Conservation (phyloP, 53 echinoderm and acorn worm genomes). For the Henricia sp. region DNA sequence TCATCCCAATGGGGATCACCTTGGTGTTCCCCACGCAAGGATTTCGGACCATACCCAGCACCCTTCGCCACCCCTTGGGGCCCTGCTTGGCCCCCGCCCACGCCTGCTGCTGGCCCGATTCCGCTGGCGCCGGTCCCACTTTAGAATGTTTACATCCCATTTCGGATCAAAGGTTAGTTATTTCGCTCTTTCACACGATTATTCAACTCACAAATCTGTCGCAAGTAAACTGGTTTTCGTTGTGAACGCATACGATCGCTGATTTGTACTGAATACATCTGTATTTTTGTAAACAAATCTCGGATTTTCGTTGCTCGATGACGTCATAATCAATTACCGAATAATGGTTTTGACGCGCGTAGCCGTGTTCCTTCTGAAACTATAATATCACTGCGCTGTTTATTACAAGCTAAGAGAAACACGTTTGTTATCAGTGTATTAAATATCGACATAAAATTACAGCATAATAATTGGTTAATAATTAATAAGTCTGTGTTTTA, state of each 20-base stretch:
- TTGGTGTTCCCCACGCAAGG: not conserved
- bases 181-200: not conserved
- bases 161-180: not conserved
- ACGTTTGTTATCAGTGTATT: too few relatives aligned
- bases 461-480: too few relatives aligned
- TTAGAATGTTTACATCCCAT: constrained; percentile 21
- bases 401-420: too few relatives aligned
- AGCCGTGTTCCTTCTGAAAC: too few relatives aligned
- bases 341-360: not conserved
- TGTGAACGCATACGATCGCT: constrained; percentile 9
- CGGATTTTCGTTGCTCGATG: not conserved
- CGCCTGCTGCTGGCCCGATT: not conserved
- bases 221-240: not conserved
- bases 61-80: not conserved
- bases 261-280: not conserved
- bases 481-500: not conserved
- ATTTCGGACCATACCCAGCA: not conserved
- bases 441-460: too few relatives aligned
- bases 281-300: not conserved
- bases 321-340: not conserved
- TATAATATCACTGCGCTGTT: too few relatives aligned
- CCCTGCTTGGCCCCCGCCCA: not conserved
- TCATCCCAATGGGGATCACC: constrained; percentile 26
- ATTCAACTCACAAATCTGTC: not conserved
- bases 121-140: constrained; percentile 1